Evolutionary conservation across 2,113 vertebrate species (phyloP).

Genomic region (Tursiops truncatus): DNA sequence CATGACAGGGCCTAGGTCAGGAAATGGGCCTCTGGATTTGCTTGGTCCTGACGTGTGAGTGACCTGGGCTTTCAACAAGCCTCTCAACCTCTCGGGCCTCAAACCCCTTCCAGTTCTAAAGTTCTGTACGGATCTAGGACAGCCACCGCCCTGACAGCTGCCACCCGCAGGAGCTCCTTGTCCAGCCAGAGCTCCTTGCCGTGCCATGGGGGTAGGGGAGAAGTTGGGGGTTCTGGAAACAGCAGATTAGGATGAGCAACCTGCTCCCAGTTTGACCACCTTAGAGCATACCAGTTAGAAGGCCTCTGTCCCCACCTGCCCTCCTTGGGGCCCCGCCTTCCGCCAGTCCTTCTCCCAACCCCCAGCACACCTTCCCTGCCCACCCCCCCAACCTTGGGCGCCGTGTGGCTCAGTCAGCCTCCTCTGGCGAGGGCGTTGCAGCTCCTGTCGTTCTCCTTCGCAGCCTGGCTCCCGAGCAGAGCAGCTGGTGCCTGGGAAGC

Average conservation of each 20-base stretch:
- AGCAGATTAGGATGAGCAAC: not conserved
- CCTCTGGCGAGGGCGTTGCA: not conserved
- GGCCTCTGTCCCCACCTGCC: not conserved
- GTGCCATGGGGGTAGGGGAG: rapidly evolving
- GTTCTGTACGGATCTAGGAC: not conserved
- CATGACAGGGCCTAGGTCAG: not conserved
- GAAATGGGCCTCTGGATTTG: not conserved
- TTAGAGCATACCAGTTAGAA: not conserved
- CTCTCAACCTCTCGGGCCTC: not conserved
- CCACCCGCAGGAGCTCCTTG: not conserved
- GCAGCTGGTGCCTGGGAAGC: not conserved
- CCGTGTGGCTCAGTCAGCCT: not conserved
- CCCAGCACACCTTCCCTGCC: not conserved
- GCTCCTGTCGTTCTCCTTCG: not conserved
- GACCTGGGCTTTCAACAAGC: not conserved
- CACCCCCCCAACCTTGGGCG: rapidly evolving
- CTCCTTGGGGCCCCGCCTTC: not conserved
- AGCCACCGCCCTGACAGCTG: not conserved
- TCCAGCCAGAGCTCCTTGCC: not conserved
- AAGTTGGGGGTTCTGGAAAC: not conserved
- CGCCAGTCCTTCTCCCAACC: not conserved
- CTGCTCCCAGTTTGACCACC: not conserved
- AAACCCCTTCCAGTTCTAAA: not conserved
- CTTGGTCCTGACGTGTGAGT: not conserved
- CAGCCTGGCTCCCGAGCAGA: not conserved